Percentiles rank a stretch among this genome's conserved stretches.
These are phyloP conservation scores for Argyrosomus japonicus DNA, from an alignment of 2,113 vertebrate species.

Conservation along the genomic window DNA sequence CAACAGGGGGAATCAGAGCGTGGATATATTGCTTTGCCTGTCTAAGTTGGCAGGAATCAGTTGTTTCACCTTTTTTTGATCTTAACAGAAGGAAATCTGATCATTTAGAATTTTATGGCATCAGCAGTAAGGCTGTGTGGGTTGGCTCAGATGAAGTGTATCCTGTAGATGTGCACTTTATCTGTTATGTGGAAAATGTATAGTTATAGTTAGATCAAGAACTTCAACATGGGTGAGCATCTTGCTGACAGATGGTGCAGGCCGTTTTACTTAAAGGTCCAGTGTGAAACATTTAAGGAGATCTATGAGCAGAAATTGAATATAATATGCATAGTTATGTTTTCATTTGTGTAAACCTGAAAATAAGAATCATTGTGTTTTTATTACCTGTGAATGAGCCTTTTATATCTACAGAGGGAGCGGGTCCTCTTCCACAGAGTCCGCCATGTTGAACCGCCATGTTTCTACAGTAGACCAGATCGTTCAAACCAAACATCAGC, in stretches of 20 bases:
- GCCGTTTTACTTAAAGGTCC: neutral
- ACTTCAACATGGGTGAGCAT: neutral
- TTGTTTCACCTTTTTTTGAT: neutral
- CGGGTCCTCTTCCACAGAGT: too few species aligned
- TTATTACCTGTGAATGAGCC: too few species aligned
- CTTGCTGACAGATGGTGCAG: neutral
- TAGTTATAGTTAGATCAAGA: neutral
- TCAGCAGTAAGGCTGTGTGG: neutral
- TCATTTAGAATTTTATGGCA: neutral
- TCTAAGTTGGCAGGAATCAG: neutral
- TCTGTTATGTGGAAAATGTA: neutral
- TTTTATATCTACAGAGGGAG: too few species aligned
- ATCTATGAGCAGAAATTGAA: too few species aligned
- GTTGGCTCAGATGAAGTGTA: neutral
- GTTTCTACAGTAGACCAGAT: neutral
- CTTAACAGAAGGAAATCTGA: neutral
- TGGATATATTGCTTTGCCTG: neutral
- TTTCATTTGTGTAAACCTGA: too few species aligned
- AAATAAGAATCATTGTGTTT: too few species aligned
- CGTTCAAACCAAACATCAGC: too few species aligned
- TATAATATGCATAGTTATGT: too few species aligned
- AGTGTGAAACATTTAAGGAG: too few species aligned
- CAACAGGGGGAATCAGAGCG: slow-evolving; percentile 15
- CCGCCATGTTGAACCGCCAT: too few species aligned
- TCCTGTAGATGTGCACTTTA: neutral